Conservation (phyloP, 1,140 invertebrate genomes). For the Leptoteleia sp. region DNA sequence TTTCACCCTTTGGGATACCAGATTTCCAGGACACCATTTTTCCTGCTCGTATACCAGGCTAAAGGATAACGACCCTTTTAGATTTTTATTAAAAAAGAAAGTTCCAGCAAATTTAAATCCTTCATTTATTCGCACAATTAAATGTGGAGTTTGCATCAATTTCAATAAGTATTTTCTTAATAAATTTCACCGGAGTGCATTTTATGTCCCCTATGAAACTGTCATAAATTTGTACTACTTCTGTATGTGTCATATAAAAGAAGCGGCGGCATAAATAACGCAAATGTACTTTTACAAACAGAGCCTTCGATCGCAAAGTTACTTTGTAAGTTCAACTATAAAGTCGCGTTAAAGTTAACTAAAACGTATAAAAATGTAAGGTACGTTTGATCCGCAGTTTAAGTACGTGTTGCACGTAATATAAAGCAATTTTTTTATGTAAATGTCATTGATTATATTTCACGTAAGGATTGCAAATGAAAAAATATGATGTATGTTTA, state of each 20-base stretch:
- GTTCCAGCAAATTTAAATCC: no score
- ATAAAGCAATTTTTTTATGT: background rate
- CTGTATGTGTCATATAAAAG: conserved; percentile 25
- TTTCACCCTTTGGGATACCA: no score
- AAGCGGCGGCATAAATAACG: conserved; percentile 31
- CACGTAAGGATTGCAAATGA: no score
- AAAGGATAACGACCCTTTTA: no score
- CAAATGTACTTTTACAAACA: conserved; percentile 43
- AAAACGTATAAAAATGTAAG: conserved; percentile 24
- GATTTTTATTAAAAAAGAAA: no score
- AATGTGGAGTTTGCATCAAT: no score
- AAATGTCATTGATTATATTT: no score
- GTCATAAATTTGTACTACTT: conserved; percentile 13
- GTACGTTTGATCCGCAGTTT: conserved; percentile 11
- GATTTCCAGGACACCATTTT: no score
- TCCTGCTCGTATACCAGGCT: no score
- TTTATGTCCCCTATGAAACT: conserved; percentile 20
- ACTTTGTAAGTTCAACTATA: conserved; percentile 50
- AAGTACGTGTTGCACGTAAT: conserved; percentile 11
- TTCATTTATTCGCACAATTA: no score
- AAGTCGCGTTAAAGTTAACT: conserved; percentile 26
- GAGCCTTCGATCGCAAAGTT: conserved; percentile 23
- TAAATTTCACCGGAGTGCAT: conserved; percentile 9
- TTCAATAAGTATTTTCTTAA: no score
- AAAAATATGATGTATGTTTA: no score